Percentiles rank a stretch among this genome's conserved stretches.
These are phyloP conservation scores for Metopia argyrocephala DNA, from an alignment of 2,888 invertebrate species.

Conservation along the genomic window DNA sequence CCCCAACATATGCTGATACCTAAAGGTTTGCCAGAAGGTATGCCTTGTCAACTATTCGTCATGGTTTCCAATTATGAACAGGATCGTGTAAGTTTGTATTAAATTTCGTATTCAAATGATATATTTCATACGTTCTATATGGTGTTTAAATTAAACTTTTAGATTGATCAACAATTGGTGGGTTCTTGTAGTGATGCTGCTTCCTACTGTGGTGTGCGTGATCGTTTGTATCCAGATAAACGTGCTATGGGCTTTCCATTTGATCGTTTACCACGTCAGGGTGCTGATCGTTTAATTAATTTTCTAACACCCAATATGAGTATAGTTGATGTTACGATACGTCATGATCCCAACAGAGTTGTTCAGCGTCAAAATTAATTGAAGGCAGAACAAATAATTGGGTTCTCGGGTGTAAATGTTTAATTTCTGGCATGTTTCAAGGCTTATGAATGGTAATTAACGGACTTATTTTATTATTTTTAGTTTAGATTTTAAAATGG, in stretches of 20 bases:
- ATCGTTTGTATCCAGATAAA: conserved; percentile 88
- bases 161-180: conserved; percentile 77
- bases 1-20: conserved; percentile 90
- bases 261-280: conserved; percentile 83
- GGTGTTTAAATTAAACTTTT: not conserved
- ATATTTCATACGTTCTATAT: too few species aligned
- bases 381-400: not conserved
- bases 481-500: not conserved
- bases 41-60: conserved; percentile 84
- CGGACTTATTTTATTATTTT: not conserved
- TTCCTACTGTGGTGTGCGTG: conserved; percentile 88
- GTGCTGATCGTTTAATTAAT: conserved; percentile 81
- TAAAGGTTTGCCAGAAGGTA: conserved; percentile 84
- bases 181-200: conserved; percentile 85
- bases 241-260: conserved; percentile 93
- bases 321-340: conserved; percentile 80
- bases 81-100: conserved; percentile 80
- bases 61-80: conserved; percentile 88
- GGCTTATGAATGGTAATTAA: not conserved
- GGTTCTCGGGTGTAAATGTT: not conserved
- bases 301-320: conserved; percentile 89
- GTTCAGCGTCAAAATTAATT: not conserved
- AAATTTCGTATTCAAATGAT: too few species aligned
- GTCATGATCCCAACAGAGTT: conserved; percentile 80
- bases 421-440: not conserved